phyloP scores from a whole-genome alignment of 2,888 invertebrate species.

The Agrotis puta region DNA sequence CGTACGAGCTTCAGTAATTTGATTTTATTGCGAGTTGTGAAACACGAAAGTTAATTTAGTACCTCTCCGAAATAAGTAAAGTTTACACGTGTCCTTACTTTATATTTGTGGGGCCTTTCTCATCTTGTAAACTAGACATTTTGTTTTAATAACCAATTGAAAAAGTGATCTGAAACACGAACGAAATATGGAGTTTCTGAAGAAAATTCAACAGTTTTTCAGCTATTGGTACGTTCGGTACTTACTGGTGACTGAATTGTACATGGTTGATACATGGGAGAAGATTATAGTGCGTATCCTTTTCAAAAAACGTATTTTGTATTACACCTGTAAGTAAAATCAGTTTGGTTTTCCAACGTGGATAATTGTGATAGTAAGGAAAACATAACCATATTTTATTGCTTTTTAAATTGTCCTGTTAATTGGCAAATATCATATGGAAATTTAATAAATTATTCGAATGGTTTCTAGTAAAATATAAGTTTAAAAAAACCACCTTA shows the following conservation, averaged over 20 bases:
- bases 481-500: no score
- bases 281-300: conserved; percentile 92
- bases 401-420: background rate
- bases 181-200: conserved; percentile 72
- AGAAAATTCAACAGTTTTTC: conserved; percentile 85
- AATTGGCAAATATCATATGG: background rate
- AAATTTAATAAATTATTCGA: background rate
- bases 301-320: conserved; percentile 73
- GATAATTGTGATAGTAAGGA: background rate
- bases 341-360: background rate
- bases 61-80: conserved; percentile 20
- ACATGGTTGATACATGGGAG: conserved; percentile 93
- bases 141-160: background rate
- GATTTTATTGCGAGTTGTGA: conserved; percentile 15
- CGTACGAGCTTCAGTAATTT: conserved; percentile 1
- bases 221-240: conserved; percentile 92
- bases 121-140: background rate
- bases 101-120: background rate
- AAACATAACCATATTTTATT: background rate
- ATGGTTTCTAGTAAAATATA: background rate
- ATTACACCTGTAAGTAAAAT: background rate
- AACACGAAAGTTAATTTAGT: conserved; percentile 17
- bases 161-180: conserved; percentile 12
- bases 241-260: conserved; percentile 91
- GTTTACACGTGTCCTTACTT: conserved; percentile 22